phyloP scores from a whole-genome alignment of 2,888 invertebrate genomes.

The Pseudococcus viburni region DNA sequence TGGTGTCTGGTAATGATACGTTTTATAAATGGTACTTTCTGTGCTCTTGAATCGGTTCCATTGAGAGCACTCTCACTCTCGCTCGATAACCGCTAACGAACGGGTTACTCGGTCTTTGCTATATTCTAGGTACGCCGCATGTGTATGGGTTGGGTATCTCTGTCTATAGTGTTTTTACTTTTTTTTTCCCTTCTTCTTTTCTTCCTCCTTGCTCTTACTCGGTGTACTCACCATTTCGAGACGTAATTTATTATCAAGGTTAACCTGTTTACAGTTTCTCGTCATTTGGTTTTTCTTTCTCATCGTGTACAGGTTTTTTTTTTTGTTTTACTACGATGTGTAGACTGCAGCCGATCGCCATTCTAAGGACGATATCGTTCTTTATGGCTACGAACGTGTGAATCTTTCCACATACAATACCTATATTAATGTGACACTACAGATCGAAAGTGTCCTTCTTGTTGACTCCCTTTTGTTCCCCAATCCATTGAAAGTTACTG shows the following conservation, averaged over 20 bases:
- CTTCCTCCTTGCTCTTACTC: not conserved
- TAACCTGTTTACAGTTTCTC: slow-evolving; percentile 65
- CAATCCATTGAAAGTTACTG: not conserved
- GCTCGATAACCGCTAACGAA: slow-evolving; percentile 54
- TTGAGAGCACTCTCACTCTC: slow-evolving; percentile 56
- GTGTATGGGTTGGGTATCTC: slow-evolving; percentile 25
- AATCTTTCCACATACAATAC: slow-evolving; percentile 9
- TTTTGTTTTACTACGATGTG: slow-evolving; percentile 25
- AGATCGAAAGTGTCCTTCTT: not conserved
- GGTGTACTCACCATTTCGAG: slow-evolving; percentile 58
- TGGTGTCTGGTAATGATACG: slow-evolving; percentile 34
- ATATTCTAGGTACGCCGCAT: not conserved
- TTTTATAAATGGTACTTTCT: slow-evolving; percentile 46
- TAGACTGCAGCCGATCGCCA: slow-evolving; percentile 25
- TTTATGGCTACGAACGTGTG: not conserved
- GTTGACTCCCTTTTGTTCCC: not conserved
- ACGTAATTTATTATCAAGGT: slow-evolving; percentile 64
- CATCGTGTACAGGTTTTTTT: slow-evolving; percentile 60
- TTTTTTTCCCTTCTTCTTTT: not conserved
- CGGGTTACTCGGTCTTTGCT: slow-evolving; percentile 21
- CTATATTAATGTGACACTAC: not conserved
- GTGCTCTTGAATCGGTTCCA: slow-evolving; percentile 40
- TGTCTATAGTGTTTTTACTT: slow-evolving; percentile 4
- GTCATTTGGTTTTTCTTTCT: slow-evolving; percentile 61
- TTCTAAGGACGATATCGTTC: slow-evolving; percentile 12